A percentile compares a stretch with the other conserved stretches of the same genome.
phyloP scores from a whole-genome alignment of 2,113 vertebrate species.

The Syngnathus scovelli region DNA sequence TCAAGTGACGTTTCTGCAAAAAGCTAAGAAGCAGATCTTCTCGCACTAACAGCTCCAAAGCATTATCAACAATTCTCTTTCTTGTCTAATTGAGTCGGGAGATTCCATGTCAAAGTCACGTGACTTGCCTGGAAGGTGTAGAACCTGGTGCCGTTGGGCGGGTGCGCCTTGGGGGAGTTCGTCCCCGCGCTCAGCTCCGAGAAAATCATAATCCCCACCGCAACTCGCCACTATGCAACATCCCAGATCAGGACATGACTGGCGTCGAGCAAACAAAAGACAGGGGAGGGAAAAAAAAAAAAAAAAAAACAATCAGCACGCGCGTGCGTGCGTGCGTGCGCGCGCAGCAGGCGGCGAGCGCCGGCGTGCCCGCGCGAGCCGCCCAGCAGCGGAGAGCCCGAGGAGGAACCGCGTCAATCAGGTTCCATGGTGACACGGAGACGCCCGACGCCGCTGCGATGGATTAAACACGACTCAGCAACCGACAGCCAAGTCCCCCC shows the following conservation, averaged over 20 bases:
- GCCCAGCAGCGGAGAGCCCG: neutral
- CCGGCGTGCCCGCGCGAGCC: neutral
- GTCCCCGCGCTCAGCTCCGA: conserved; percentile 93
- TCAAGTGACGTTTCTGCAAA: neutral
- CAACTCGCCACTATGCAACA: neutral
- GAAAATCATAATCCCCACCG: conserved; percentile 90
- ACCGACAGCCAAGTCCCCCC: neutral
- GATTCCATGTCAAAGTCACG: neutral
- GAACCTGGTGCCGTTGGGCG: conserved; percentile 93
- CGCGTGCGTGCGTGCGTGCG: neutral
- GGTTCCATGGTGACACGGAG: neutral
- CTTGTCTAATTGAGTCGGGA: neutral
- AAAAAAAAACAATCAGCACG: neutral
- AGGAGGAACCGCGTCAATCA: neutral
- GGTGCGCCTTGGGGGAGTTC: conserved; percentile 93
- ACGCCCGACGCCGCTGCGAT: neutral
- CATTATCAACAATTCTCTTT: neutral
- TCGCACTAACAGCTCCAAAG: neutral
- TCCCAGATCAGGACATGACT: neutral
- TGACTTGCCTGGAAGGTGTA: conserved; percentile 95
- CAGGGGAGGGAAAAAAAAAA: too few species aligned
- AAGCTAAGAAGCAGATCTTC: neutral
- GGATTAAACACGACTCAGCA: neutral
- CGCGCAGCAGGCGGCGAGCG: neutral
- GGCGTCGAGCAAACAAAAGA: neutral